Conservation (phyloP, 2,113 vertebrate species). For the Tichodroma muraria region DNA sequence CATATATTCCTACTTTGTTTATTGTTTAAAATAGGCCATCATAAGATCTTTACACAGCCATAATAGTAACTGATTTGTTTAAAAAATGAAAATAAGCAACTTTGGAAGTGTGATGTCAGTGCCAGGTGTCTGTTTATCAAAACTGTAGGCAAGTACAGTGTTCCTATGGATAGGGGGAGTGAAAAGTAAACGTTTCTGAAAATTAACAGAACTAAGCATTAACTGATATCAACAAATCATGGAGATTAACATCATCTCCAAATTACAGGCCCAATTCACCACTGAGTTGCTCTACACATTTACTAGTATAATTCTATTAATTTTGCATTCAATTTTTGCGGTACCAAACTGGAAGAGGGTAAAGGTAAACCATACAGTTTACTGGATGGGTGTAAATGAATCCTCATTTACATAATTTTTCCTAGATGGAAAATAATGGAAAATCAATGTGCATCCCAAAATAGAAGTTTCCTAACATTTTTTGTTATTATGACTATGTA, state of each 20-base stretch:
- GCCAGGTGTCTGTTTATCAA: not conserved
- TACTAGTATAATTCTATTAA: not conserved
- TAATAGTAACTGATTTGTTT: not conserved
- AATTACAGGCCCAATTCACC: not conserved
- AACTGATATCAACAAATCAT: not conserved
- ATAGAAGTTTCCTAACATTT: not conserved
- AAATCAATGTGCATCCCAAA: not conserved
- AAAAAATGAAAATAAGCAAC: not conserved
- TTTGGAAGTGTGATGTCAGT: not conserved
- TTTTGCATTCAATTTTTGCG: not conserved
- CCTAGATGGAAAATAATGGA: not conserved
- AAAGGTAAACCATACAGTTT: not conserved
- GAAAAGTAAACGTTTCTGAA: not conserved
- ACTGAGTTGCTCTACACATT: not conserved
- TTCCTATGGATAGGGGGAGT: not conserved
- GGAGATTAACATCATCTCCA: not conserved
- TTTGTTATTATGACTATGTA: not conserved
- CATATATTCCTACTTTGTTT: slow-evolving; percentile 45
- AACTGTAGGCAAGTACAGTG: not conserved
- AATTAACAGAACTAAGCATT: not conserved
- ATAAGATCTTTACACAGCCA: not conserved
- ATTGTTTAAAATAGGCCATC: not conserved
- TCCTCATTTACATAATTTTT: not conserved
- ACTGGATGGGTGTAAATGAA: not conserved
- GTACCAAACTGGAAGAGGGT: not conserved